phyloP scores from a whole-genome alignment of 2,113 vertebrate species.

The Speoplatyrhinus poulsoni region DNA sequence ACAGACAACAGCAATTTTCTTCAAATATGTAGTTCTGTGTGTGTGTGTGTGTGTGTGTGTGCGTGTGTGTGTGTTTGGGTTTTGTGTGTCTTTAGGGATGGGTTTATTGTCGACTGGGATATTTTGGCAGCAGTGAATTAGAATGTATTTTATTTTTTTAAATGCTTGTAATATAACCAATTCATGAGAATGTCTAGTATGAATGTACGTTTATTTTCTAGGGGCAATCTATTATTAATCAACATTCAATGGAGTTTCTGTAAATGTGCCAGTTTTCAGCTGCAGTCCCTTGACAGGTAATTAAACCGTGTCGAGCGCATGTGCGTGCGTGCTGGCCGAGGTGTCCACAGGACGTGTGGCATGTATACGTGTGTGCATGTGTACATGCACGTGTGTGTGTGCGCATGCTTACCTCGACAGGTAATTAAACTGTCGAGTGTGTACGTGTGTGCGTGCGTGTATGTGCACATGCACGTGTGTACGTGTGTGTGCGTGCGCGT shows the following conservation, averaged over 20 bases:
- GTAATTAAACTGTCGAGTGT: slow-evolving; percentile 68
- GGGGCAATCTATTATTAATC: slow-evolving; percentile 32
- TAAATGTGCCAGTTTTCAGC: slow-evolving; percentile 24
- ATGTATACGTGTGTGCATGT: neutral
- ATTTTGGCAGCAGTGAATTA: neutral
- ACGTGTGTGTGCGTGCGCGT: neutral
- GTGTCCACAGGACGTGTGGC: too few species aligned
- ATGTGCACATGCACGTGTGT: neutral
- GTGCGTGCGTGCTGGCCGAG: too few species aligned
- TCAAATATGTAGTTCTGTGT: slow-evolving; percentile 8
- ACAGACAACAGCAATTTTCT: slow-evolving; percentile 26
- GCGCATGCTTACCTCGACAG: slow-evolving; percentile 90
- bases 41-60: slow-evolving; percentile 14
- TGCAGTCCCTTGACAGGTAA: slow-evolving; percentile 44
- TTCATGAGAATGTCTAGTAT: slow-evolving; percentile 10
- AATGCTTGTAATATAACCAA: slow-evolving; percentile 7
- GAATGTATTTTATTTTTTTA: neutral
- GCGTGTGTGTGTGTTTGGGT: slow-evolving; percentile 7
- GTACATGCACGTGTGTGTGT: slow-evolving; percentile 13
- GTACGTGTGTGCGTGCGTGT: too few species aligned
- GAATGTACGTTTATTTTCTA: slow-evolving; percentile 1
- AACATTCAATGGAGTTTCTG: slow-evolving; percentile 37
- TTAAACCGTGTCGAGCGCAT: slow-evolving; percentile 20
- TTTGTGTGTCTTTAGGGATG: neutral
- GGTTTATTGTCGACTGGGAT: too few species aligned